A percentile compares a stretch with the other conserved stretches of the same genome.
Conservation (phyloP, 2,113 vertebrate genomes). For the Chloropsis hardwickii region DNA sequence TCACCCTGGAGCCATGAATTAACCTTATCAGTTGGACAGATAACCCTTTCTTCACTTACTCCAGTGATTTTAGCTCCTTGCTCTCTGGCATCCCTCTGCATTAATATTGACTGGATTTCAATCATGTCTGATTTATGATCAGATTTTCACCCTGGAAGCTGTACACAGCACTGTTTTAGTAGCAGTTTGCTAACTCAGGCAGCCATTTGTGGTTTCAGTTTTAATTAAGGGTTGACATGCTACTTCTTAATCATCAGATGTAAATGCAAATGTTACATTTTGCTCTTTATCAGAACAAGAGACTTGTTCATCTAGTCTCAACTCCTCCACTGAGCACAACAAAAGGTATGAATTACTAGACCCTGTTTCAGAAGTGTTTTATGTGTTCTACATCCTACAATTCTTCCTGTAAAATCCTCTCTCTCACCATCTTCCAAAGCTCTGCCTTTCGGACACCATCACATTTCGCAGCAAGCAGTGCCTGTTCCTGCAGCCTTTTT, state of each 20-base stretch:
- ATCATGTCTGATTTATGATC: background rate
- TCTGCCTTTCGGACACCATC: background rate
- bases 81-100: background rate
- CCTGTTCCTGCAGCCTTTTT: background rate
- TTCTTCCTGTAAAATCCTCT: background rate
- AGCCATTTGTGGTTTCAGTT: background rate
- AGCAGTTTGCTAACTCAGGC: background rate
- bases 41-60: background rate
- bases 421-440: background rate
- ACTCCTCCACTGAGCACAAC: background rate
- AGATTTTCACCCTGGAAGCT: background rate
- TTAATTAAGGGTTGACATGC: background rate
- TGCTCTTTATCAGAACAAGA: background rate
- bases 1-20: background rate
- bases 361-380: background rate
- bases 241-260: background rate
- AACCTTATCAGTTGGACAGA: background rate
- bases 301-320: background rate
- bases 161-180: rapidly evolving
- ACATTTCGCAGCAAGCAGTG: background rate
- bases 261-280: rapidly evolving
- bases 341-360: background rate
- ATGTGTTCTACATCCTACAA: background rate
- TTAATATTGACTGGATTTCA: background rate
- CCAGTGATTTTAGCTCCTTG: background rate